Conservation (phyloP, 2,888 invertebrate genomes). For the Folsomia candida region DNA sequence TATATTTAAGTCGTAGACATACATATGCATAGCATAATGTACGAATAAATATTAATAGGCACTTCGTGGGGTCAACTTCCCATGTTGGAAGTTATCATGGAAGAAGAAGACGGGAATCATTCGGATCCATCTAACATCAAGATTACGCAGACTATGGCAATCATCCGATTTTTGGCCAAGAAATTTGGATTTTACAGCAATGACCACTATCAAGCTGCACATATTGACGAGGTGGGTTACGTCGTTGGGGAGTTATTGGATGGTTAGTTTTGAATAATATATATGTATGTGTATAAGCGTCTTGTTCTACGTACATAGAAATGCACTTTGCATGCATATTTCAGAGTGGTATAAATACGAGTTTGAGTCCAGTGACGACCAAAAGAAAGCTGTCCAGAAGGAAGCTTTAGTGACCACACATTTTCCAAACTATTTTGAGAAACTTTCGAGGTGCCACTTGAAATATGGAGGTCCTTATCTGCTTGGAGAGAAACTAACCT, state of each 20-base stretch:
- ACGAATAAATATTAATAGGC: no score
- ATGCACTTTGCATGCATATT: neutral
- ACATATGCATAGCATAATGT: no score
- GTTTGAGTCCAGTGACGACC: neutral
- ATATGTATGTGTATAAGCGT: no score
- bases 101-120: neutral
- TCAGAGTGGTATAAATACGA: slow-evolving; percentile 4
- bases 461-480: slow-evolving; percentile 2
- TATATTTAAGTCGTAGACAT: no score
- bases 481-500: neutral
- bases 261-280: slow-evolving; percentile 5
- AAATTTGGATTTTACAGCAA: neutral
- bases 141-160: slow-evolving; percentile 9
- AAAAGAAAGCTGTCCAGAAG: neutral
- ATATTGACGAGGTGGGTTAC: slow-evolving; percentile 15
- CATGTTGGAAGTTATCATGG: slow-evolving; percentile 3
- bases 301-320: no score
- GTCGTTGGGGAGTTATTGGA: slow-evolving; percentile 5
- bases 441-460: neutral
- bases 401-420: neutral
- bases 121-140: neutral
- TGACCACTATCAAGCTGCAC: slow-evolving; percentile 7
- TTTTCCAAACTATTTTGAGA: slow-evolving; percentile 6
- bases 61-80: slow-evolving; percentile 16
- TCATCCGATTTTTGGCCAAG: slow-evolving; percentile 13